A percentile compares a stretch with the other conserved stretches of the same genome.
Conservation (phyloP, 1,140 invertebrate species). For the Philopotamus ludificatus region DNA sequence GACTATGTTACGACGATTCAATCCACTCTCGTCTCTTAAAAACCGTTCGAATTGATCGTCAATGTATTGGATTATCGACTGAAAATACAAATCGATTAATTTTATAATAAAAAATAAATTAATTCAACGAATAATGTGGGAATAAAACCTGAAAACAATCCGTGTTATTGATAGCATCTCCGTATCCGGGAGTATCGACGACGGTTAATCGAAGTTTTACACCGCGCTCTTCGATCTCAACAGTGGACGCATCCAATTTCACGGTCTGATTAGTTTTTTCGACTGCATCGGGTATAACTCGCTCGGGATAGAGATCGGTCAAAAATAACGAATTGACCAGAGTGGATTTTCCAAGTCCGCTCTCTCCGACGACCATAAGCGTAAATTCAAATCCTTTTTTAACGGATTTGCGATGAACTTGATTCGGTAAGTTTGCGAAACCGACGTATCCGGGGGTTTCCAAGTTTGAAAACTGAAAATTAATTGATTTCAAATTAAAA, state of each 20-base stretch:
- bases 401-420: conserved; percentile 93
- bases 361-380: conserved; percentile 96
- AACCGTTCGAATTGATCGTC: conserved; percentile 94
- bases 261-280: conserved; percentile 89
- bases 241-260: conserved; percentile 85
- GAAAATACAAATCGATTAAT: conserved; percentile 27
- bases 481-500: too few species aligned
- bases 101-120: conserved; percentile 3
- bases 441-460: conserved; percentile 88
- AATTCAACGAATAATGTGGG: conserved; percentile 32
- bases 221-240: conserved; percentile 91
- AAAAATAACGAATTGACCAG: conserved; percentile 97
- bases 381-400: conserved; percentile 99
- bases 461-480: conserved; percentile 74
- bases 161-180: conserved; percentile 97
- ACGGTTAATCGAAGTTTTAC: conserved; percentile 87
- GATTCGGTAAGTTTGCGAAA: conserved; percentile 93
- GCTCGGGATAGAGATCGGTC: conserved; percentile 90
- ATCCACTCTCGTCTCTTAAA: conserved; percentile 84
- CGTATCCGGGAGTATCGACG: conserved; percentile 97
- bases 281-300: conserved; percentile 80
- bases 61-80: conserved; percentile 87
- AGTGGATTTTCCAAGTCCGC: conserved; percentile 96
- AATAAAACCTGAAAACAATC: conserved; percentile 86
- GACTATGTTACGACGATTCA: conserved; percentile 88